Evolutionary conservation across 2,888 invertebrate genomes (phyloP).

Genomic region (Tiliacea aurago): DNA sequence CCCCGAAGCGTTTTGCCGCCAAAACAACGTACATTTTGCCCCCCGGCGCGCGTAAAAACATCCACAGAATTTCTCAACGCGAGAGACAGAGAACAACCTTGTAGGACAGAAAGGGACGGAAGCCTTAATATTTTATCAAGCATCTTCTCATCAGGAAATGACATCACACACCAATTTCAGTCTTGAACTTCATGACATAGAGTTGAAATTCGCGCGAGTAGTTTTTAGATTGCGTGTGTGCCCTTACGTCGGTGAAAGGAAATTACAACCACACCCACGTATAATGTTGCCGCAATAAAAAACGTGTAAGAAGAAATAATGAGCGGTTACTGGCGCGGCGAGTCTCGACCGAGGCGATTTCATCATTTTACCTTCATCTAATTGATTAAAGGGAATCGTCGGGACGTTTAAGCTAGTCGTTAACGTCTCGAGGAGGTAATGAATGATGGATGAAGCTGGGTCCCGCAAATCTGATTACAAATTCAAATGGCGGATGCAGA

Average conservation of each 20-base stretch:
- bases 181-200: slow-evolving; percentile 40
- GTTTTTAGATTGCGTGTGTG: slow-evolving; percentile 87
- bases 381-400: slow-evolving; percentile 86
- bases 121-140: slow-evolving; percentile 89
- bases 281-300: slow-evolving; percentile 90
- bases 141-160: slow-evolving; percentile 85
- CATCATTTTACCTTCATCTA: slow-evolving; percentile 84
- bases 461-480: slow-evolving; percentile 85
- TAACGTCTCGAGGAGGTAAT: slow-evolving; percentile 71
- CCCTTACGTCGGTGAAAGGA: slow-evolving; percentile 91
- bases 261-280: slow-evolving; percentile 91
- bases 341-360: slow-evolving; percentile 80
- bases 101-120: slow-evolving; percentile 85
- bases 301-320: slow-evolving; percentile 91
- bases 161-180: slow-evolving; percentile 65
- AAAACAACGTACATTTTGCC: slow-evolving; percentile 90
- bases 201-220: slow-evolving; percentile 69
- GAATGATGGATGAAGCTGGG: slow-evolving; percentile 86
- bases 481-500: slow-evolving; percentile 85
- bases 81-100: slow-evolving; percentile 81
- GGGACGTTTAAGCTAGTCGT: slow-evolving; percentile 69
- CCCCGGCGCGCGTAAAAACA: slow-evolving; percentile 90
- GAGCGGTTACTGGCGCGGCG: slow-evolving; percentile 89
- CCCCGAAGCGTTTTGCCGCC: slow-evolving; percentile 90
- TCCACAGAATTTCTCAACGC: slow-evolving; percentile 80